Base-by-base conservation (phyloP, 2,888 invertebrate species). In the Heliconius erato region DNA sequence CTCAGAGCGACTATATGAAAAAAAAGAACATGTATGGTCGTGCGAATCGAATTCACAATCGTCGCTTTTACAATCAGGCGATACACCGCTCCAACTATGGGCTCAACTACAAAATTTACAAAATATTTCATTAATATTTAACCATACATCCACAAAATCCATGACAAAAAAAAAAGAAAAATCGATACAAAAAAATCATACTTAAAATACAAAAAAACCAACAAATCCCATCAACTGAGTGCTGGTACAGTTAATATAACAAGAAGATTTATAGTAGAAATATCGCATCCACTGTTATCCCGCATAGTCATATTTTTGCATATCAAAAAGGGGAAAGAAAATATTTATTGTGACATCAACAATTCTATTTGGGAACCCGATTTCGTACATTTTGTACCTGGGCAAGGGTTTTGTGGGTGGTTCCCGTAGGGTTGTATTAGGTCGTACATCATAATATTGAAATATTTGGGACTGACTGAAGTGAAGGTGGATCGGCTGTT, bases 401-500 rank as follows among this genome's bases (percentile, higher is more conserved):
- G 14, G 1, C 28, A n/a, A 83, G 35, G 67, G 76, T 77, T 69
- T 81, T 69, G 26, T 26, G 1, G 23, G 19, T 82, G 85, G 85
- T 80, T 40, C 54, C 87, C 87, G 88, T 88, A 89, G 88, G 89
- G n/a, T 90, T 91, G 91, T 91, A 92, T 94, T 92, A 91, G 91
- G 89, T 89, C 91, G 89, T 95, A 95, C 94, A 95, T 95, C 95
- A 94, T 92, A 92, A 94, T 94, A 95, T 95, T 94, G 95, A 90
- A 93, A 94, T 95, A 94, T 94, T 92, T 89, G 88, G 85, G 87
- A 85, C 85, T 86, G 87, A 44, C 72, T 72, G 87, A 89, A 87
- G 89, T 91, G 91, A 89, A 88, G 89, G 87, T 87, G 85, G 87
- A 91, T 91, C 89, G 91, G 90, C 88, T 88, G 89, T 90, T 94